A percentile compares a stretch with the other conserved stretches of the same genome.
Conservation (phyloP, 2,113 vertebrate genomes). For the Dasypus novemcinctus region DNA sequence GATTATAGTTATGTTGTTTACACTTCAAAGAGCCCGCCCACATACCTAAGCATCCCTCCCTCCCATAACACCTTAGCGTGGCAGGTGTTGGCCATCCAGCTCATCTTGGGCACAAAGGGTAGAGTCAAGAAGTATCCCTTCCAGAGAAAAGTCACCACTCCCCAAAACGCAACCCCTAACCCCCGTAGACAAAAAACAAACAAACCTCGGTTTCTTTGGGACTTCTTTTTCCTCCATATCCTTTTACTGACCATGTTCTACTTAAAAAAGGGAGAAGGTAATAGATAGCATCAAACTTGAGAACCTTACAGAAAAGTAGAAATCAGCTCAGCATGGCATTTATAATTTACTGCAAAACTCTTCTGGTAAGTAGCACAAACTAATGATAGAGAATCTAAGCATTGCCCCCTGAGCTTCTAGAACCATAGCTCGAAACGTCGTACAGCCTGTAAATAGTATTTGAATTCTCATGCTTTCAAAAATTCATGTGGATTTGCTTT, state of each 20-base stretch:
- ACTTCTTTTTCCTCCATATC: background rate
- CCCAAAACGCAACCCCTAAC: fast-evolving
- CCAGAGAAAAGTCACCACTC: background rate
- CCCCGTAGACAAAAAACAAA: background rate
- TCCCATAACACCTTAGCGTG: too few species aligned
- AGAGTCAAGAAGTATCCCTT: background rate
- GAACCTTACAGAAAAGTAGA: background rate
- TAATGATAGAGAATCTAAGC: background rate
- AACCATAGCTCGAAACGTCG: background rate
- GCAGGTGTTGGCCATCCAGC: too few species aligned
- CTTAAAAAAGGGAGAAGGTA: background rate
- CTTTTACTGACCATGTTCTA: background rate
- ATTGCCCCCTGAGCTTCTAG: background rate
- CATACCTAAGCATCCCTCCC: background rate
- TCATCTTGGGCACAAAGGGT: background rate
- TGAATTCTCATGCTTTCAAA: background rate
- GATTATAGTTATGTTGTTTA: too few species aligned
- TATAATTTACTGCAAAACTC: background rate
- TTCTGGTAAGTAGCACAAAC: background rate
- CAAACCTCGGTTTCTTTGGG: background rate
- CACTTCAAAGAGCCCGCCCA: background rate
- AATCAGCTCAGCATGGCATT: background rate
- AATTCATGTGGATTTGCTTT: background rate
- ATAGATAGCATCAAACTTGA: background rate
- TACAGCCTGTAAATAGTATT: fast-evolving